Evolutionary conservation across 2,113 vertebrate genomes (phyloP).

Genomic region (Bungarus multicinctus): DNA sequence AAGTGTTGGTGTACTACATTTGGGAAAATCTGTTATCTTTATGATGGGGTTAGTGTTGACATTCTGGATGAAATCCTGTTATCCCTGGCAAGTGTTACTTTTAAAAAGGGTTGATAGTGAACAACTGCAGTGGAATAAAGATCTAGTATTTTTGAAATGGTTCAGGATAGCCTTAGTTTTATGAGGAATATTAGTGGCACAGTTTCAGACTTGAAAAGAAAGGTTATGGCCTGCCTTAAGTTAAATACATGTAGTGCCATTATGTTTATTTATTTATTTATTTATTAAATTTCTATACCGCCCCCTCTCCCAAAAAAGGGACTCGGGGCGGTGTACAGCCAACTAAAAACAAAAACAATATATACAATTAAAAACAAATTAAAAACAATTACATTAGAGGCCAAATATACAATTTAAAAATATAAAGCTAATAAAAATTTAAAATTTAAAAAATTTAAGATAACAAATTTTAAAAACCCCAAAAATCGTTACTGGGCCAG

Average conservation of each 20-base stretch:
- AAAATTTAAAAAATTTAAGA: too few relatives aligned
- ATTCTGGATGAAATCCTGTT: neutral
- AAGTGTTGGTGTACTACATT: neutral
- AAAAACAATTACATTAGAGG: too few relatives aligned
- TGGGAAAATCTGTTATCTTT: constrained; percentile 24
- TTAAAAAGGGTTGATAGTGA: neutral
- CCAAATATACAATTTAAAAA: too few relatives aligned
- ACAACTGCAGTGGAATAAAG: neutral
- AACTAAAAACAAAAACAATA: too few relatives aligned
- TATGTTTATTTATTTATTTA: too few relatives aligned
- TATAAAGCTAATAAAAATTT: too few relatives aligned
- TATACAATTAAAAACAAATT: too few relatives aligned
- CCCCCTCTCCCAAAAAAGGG: too few relatives aligned
- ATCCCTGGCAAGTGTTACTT: neutral
- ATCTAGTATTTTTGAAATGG: constrained; percentile 14
- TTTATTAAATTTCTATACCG: too few relatives aligned
- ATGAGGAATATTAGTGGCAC: neutral
- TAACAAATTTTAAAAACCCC: too few relatives aligned
- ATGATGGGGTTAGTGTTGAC: neutral
- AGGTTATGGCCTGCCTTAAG: neutral
- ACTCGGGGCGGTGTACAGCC: too few relatives aligned
- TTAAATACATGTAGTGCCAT: neutral
- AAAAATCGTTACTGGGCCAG: too few relatives aligned
- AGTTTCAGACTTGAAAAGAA: neutral
- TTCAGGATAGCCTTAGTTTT: constrained; percentile 28